Percentiles rank a stretch among this genome's conserved stretches.
phyloP scores from a whole-genome alignment of 2,113 vertebrate genomes.

The Rhineura floridana region DNA sequence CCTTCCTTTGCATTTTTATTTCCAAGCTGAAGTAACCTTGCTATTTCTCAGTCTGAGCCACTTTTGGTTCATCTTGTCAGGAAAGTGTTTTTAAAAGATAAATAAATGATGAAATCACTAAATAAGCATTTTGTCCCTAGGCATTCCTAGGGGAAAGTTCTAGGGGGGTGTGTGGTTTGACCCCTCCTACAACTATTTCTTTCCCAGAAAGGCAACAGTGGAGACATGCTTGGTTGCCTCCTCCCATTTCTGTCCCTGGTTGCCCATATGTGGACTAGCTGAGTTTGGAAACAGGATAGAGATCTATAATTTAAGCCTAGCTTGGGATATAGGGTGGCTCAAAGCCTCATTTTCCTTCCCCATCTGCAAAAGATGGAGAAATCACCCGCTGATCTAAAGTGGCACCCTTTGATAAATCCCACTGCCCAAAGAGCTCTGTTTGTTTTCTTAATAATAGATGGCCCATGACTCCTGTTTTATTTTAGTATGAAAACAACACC shows the following conservation, averaged over 20 bases:
- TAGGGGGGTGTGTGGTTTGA: no score
- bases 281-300: not conserved
- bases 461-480: not conserved
- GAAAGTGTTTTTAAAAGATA: no score
- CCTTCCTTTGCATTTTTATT: no score
- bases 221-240: not conserved
- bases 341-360: not conserved
- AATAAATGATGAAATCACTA: no score
- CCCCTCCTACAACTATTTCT: no score
- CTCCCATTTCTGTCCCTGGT: not conserved
- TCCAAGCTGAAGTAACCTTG: no score
- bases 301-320: not conserved
- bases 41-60: no score
- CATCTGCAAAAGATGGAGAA: not conserved
- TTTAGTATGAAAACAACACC: slow-evolving; percentile 1
- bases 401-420: not conserved
- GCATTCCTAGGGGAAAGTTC: no score
- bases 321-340: not conserved
- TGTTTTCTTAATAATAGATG: slow-evolving; percentile 35
- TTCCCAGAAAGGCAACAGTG: no score
- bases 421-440: slow-evolving; percentile 20
- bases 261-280: not conserved
- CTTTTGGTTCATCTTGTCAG: no score
- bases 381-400: slow-evolving; percentile 16
- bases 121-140: no score